These are phyloP conservation scores for Eonycteris spelaea DNA, from an alignment of 2,113 vertebrate species.

Conservation along the genomic window DNA sequence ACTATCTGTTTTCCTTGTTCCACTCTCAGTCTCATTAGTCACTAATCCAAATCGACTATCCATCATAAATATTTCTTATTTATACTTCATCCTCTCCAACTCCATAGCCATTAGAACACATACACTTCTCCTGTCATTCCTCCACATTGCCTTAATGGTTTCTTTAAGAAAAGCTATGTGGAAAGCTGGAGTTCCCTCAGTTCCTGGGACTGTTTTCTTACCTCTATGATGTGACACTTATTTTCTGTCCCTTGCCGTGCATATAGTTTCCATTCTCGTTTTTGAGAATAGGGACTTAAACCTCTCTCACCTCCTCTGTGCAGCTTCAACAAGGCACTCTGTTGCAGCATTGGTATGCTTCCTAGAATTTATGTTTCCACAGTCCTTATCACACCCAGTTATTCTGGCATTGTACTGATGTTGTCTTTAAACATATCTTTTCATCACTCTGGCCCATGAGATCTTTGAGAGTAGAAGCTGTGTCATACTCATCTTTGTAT, in stretches of 20 bases:
- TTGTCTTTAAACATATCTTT: not conserved
- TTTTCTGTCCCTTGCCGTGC: slow-evolving; percentile 3
- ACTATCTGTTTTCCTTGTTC: not conserved
- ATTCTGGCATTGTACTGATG: not conserved
- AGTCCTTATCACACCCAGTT: not conserved
- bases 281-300: not conserved
- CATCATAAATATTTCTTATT: not conserved
- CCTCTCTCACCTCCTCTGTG: not conserved
- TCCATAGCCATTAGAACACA: not conserved
- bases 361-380: not conserved
- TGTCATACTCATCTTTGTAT: not conserved
- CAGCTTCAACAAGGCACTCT: not conserved
- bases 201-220: not conserved
- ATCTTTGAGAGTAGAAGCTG: not conserved
- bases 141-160: not conserved
- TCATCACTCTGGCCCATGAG: not conserved
- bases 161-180: not conserved
- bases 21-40: not conserved
- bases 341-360: not conserved
- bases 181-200: not conserved
- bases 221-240: not conserved
- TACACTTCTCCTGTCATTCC: not conserved
- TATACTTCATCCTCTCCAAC: not conserved
- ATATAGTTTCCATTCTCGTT: not conserved
- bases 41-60: not conserved